Percentiles rank a stretch among this genome's conserved stretches.
These are phyloP conservation scores for Watersipora subatra DNA, from an alignment of 1,140 invertebrate species.

Conservation along the genomic window DNA sequence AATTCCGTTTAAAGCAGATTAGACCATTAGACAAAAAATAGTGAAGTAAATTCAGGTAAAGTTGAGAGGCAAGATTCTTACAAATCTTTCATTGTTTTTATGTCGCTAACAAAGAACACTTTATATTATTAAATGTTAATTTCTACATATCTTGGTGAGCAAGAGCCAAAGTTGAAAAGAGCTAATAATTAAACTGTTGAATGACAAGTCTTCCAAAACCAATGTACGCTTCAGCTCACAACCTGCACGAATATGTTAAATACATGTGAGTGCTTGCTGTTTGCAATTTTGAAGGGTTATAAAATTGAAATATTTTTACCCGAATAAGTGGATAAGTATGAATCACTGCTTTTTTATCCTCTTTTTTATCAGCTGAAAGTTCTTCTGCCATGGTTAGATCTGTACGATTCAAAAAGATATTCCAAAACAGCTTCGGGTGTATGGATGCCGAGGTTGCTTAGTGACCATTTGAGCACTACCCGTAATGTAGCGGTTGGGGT, in stretches of 20 bases:
- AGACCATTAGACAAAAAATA: too few relatives aligned
- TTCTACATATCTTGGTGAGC: neutral
- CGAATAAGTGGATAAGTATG: neutral
- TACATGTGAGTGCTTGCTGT: too few relatives aligned
- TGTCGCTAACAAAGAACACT: too few relatives aligned
- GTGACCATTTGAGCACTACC: too few relatives aligned
- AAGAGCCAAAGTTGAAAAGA: neutral
- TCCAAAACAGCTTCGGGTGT: too few relatives aligned
- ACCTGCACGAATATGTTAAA: neutral
- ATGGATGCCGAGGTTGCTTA: too few relatives aligned
- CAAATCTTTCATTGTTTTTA: too few relatives aligned
- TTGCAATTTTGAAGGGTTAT: neutral
- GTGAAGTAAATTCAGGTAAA: too few relatives aligned
- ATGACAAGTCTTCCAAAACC: conserved; percentile 1
- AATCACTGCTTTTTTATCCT: neutral
- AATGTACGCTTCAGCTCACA: neutral
- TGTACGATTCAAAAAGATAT: too few relatives aligned
- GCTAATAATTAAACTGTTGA: neutral
- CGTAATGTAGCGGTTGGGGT: too few relatives aligned
- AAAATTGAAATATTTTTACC: neutral
- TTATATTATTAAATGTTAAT: neutral
- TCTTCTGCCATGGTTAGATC: neutral
- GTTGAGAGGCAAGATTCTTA: too few relatives aligned
- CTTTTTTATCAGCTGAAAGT: neutral
- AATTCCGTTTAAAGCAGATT: too few relatives aligned